These are phyloP conservation scores for Aculops lycopersici DNA, from an alignment of 1,140 invertebrate species.

Conservation along the genomic window DNA sequence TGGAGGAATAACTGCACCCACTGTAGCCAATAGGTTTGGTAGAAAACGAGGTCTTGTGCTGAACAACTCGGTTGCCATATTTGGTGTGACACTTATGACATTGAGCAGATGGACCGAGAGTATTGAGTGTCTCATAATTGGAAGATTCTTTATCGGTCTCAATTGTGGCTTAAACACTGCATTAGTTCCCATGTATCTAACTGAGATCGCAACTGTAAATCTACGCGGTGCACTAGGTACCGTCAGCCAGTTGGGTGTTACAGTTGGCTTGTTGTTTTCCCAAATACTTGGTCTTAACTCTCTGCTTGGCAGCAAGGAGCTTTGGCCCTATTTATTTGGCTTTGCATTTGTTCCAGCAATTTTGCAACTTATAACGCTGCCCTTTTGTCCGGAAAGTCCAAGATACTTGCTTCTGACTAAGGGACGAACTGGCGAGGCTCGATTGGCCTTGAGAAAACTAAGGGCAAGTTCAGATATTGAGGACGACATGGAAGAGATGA, in stretches of 20 bases:
- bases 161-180: conserved; percentile 80
- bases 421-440: conserved; percentile 65
- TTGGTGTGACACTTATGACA: conserved; percentile 69
- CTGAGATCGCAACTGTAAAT: conserved; percentile 76
- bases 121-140: conserved; percentile 82
- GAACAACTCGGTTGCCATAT: conserved; percentile 72
- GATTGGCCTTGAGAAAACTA: conserved; percentile 39
- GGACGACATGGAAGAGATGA: conserved; percentile 79
- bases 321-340: conserved; percentile 56
- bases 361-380: conserved; percentile 56
- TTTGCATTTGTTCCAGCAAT: conserved; percentile 60
- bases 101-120: conserved; percentile 61
- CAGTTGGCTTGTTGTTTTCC: conserved; percentile 47
- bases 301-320: conserved; percentile 59
- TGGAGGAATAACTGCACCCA: conserved; percentile 60
- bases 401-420: conserved; percentile 62
- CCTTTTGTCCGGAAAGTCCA: conserved; percentile 71
- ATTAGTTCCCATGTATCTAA: conserved; percentile 82
- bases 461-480: conserved; percentile 54
- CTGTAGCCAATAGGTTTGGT: conserved; percentile 55
- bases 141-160: conserved; percentile 78
- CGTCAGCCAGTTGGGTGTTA: conserved; percentile 77
- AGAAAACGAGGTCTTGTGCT: conserved; percentile 77
- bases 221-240: conserved; percentile 47
- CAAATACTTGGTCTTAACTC: conserved; percentile 65